Percentiles rank a stretch among this genome's conserved stretches.
Evolutionary conservation across 1,140 invertebrate genomes (phyloP).

Genomic region (Pseudachorutes palmiensis): DNA sequence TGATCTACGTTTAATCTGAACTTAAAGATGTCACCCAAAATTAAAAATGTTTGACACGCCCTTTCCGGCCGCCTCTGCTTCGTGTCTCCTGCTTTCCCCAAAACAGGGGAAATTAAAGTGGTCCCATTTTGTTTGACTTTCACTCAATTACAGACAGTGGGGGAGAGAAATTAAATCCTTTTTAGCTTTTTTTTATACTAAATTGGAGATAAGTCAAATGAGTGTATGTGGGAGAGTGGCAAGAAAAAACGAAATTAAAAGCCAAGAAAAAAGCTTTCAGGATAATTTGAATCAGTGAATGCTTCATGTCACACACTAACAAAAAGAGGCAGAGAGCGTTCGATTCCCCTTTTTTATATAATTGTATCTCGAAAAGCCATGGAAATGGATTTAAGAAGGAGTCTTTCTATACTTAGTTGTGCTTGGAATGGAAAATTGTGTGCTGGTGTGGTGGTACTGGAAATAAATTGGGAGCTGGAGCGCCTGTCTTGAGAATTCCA

Average conservation of each 20-base stretch:
- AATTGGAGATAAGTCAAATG: background rate
- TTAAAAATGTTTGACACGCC: no score
- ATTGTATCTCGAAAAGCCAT: background rate
- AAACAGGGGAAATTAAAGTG: no score
- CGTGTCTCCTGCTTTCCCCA: no score
- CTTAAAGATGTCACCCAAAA: no score
- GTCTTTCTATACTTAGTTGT: background rate
- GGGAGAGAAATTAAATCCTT: background rate
- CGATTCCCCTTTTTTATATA: background rate
- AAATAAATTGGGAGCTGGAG: slow-evolving; percentile 8
- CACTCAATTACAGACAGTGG: slow-evolving; percentile 4
- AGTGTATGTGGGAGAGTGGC: background rate
- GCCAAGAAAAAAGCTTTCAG: slow-evolving; percentile 1
- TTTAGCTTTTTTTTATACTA: background rate
- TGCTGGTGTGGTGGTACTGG: background rate
- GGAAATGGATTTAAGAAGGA: no score
- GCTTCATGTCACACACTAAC: slow-evolving; percentile 1
- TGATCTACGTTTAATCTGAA: no score
- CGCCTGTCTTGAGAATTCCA: background rate
- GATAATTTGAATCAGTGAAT: slow-evolving; percentile 14
- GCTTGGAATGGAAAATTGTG: background rate
- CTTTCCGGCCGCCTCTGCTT: no score
- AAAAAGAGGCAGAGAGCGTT: background rate
- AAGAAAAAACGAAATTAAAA: slow-evolving; percentile 4
- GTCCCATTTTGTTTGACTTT: slow-evolving; percentile 12